These are phyloP conservation scores for Heptranchias perlo DNA, from an alignment of 2,113 vertebrate genomes.

Conservation along the genomic window DNA sequence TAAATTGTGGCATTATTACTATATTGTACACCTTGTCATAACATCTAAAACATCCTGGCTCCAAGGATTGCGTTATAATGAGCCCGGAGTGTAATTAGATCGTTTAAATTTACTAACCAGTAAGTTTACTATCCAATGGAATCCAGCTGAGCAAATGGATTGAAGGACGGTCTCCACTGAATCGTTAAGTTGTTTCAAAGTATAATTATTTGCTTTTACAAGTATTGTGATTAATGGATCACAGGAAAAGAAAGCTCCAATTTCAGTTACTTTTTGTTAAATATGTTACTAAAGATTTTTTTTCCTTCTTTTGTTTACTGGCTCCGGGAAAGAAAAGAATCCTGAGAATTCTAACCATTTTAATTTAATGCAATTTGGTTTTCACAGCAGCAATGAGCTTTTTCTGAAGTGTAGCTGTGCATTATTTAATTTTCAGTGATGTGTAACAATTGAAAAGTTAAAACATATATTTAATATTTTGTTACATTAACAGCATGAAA, in stretches of 20 bases:
- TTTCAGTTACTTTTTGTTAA: background rate
- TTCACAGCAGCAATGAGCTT: background rate
- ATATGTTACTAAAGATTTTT: background rate
- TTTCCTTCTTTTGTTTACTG: background rate
- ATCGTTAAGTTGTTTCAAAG: background rate
- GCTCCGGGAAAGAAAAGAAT: background rate
- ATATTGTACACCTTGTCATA: background rate
- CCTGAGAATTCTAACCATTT: background rate
- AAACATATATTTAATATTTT: background rate
- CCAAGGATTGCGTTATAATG: background rate
- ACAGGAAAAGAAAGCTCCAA: background rate
- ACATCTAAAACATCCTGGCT: background rate
- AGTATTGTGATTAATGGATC: conserved; percentile 3
- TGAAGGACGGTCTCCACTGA: background rate
- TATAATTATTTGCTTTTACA: conserved; percentile 10
- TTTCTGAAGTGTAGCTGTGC: background rate
- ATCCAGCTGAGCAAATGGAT: conserved; percentile 6
- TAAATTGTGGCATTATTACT: background rate
- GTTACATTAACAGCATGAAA: background rate
- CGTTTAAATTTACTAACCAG: background rate
- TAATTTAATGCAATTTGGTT: background rate
- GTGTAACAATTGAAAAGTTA: background rate
- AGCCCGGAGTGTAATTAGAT: background rate
- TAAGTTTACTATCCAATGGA: background rate
- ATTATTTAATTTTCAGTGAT: background rate